Base-by-base conservation (phyloP, 2,113 vertebrate genomes). In the Bufo gargarizans region DNA sequence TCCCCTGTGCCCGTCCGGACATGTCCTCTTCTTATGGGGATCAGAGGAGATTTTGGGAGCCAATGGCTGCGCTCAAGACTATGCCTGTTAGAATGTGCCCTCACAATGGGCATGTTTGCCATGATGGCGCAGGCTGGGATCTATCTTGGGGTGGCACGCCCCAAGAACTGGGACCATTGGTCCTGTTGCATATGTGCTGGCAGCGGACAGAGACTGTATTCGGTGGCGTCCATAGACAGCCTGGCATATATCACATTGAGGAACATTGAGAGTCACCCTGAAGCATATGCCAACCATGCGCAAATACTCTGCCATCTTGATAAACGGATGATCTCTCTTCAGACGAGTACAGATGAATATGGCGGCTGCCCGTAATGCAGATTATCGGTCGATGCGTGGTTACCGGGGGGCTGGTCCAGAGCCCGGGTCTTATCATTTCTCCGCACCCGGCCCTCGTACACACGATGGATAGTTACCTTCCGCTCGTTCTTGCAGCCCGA, bases 401-500 rank as follows among this genome's bases (percentile, higher is more conserved):
- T 78, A 55, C 5, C 49, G 0, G 22, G 49, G n/a, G 77, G n/a
- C 19, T 22, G 50, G 5, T 78, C 10, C 14, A 20, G 49, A n/a
- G 12, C 7, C n/a, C 77, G 33, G 49, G 20, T n/a, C 77, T 78
- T 78, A 78, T 78, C 77, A 78, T 78, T 55, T n/a, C 77, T 78
- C 77, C 49, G 77, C 77, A 78, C 49, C 17, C 50, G 77, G 17
- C 17, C 76, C 49, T n/a, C 8, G 14, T 12, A 22, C 47, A 56
- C 20, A 22, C 77, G 13, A 78, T 56, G 50, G 50, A 22, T 55
- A 78, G 56, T 56, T 78, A 78, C 56, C 22, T 20, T 55, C 11
- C 47, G 19, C 53, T n/a, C 77, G 22, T 78, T 78, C 19, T 77
- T 5, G 53, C 16, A 53, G 10, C 16, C 47, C 20, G 77, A 55